These are phyloP conservation scores for Parnassius apollo DNA, from an alignment of 2,888 invertebrate genomes.

Conservation along the genomic window DNA sequence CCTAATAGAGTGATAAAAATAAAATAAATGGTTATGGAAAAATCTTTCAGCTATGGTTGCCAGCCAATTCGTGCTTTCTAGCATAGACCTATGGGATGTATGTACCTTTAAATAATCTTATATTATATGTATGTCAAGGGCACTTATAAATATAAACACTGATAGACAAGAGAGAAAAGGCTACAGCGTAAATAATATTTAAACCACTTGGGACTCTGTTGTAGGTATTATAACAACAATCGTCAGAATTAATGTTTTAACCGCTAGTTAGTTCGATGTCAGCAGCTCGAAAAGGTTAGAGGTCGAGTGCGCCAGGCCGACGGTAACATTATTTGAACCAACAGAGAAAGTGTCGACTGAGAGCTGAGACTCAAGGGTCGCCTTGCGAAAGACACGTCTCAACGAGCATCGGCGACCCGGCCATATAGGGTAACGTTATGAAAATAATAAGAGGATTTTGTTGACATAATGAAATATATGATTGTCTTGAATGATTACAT, in stretches of 20 bases:
- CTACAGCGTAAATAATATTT: not conserved
- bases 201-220: not conserved
- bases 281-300: constrained; percentile 29
- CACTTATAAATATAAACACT: not conserved
- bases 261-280: constrained; percentile 18
- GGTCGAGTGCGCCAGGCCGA: constrained; percentile 37
- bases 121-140: no score
- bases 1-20: no score
- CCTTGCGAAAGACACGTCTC: constrained; percentile 60
- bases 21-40: no score
- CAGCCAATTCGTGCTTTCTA: no score
- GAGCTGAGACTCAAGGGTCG: constrained; percentile 57
- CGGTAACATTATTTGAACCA: constrained; percentile 54
- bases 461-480: constrained; percentile 32
- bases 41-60: no score
- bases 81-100: not conserved
- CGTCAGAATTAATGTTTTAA: constrained; percentile 20
- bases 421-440: constrained; percentile 45
- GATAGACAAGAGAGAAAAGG: not conserved
- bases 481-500: constrained; percentile 14
- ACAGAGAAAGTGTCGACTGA: constrained; percentile 64
- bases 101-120: not conserved
- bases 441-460: constrained; percentile 40
- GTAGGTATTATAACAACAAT: not conserved
- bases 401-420: constrained; percentile 39